Evolutionary conservation across 2,113 vertebrate genomes (phyloP).

Genomic region (Salvelinus namaycush): DNA sequence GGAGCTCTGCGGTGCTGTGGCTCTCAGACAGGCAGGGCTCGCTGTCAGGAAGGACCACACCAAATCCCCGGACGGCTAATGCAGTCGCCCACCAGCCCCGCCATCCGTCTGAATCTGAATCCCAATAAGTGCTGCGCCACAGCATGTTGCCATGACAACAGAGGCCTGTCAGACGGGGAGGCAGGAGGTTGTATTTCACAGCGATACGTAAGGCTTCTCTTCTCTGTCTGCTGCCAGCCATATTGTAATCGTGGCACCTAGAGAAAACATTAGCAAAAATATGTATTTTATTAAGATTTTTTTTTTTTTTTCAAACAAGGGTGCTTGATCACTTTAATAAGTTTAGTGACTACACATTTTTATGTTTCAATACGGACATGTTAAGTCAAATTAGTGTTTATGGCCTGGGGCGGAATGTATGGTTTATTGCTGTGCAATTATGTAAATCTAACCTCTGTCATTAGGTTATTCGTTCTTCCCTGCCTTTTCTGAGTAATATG

Average conservation of each 20-base stretch:
- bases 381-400: background rate
- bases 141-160: conserved; percentile 93
- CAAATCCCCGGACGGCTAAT: conserved; percentile 59
- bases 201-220: conserved; percentile 44
- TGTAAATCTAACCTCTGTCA: conserved; percentile 1
- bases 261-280: conserved; percentile 13
- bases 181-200: conserved; percentile 64
- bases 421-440: conserved; percentile 28
- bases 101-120: conserved; percentile 71
- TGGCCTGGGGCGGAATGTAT: conserved; percentile 13
- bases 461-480: conserved; percentile 2
- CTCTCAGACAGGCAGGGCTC: conserved; percentile 43
- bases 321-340: background rate
- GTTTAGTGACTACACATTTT: background rate
- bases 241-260: conserved; percentile 50
- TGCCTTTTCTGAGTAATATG: background rate
- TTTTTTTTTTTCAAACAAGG: background rate
- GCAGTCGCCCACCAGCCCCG: conserved; percentile 58
- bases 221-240: conserved; percentile 42
- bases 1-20: conserved; percentile 34
- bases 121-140: conserved; percentile 88
- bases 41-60: conserved; percentile 42
- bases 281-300: background rate
- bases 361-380: background rate
- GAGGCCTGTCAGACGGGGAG: conserved; percentile 79